A percentile compares a stretch with the other conserved stretches of the same genome.
Evolutionary conservation across 2,797 vertebrate genomes (phyloP).

Genomic region (Catharus ustulatus): DNA sequence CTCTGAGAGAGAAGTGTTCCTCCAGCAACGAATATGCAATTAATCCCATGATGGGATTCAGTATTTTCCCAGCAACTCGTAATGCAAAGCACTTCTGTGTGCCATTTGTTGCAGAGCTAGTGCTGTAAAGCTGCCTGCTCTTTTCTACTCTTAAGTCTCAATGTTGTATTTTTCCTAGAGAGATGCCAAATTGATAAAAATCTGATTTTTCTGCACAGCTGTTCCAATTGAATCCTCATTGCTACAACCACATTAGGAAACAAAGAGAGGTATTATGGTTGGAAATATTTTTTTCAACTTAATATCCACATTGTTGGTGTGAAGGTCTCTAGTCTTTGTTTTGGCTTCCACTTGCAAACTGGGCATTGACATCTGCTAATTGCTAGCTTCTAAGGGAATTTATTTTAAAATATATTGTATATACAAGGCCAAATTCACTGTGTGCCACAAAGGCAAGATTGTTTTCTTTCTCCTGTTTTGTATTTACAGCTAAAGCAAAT

Average conservation of each 20-base stretch:
- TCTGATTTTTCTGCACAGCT: conserved; percentile 69
- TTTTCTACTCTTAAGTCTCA: conserved; percentile 40
- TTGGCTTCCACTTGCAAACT: conserved; percentile 57
- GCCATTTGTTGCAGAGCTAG: conserved; percentile 5
- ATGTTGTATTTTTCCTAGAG: conserved; percentile 35
- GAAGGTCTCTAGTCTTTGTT: conserved; percentile 51
- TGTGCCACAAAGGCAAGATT: conserved; percentile 52
- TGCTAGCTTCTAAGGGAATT: conserved; percentile 33
- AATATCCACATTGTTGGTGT: conserved; percentile 40
- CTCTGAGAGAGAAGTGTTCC: not conserved
- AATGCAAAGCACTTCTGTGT: conserved; percentile 22
- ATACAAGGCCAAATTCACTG: conserved; percentile 23
- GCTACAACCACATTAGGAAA: conserved; percentile 53
- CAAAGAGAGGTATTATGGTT: conserved; percentile 52
- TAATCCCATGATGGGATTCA: not conserved
- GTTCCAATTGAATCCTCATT: conserved; percentile 57
- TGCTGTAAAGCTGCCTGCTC: conserved; percentile 30
- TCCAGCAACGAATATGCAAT: not conserved
- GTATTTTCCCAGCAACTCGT: conserved; percentile 14
- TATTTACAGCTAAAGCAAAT: conserved; percentile 51
- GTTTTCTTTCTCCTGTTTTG: conserved; percentile 45
- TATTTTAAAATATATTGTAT: conserved; percentile 50
- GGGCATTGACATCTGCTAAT: conserved; percentile 57
- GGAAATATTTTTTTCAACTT: conserved; percentile 58
- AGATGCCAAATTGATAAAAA: conserved; percentile 73